Conservation (phyloP, 2,888 invertebrate genomes). For the Anagyrus pseudococci region DNA sequence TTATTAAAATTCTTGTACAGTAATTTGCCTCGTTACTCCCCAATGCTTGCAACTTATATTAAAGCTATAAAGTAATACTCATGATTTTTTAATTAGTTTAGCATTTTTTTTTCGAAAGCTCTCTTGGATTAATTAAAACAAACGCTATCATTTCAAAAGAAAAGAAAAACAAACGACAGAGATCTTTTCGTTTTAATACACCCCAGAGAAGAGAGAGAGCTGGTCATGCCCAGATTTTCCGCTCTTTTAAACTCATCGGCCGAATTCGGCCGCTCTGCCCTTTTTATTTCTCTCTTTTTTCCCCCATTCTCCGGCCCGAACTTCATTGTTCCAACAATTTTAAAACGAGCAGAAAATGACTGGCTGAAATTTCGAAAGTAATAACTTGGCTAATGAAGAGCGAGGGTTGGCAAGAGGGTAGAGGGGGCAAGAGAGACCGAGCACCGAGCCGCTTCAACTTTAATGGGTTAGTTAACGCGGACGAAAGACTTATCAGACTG, state of each 20-base stretch:
- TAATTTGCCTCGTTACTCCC: no score
- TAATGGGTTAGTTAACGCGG: conserved; percentile 54
- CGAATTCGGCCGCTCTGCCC: neutral
- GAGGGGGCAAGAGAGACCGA: no score
- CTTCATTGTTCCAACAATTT: conserved; percentile 20
- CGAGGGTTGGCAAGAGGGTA: no score
- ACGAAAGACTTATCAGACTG: conserved; percentile 47
- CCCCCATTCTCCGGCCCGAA: neutral
- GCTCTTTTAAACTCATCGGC: neutral
- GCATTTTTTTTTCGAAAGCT: neutral
- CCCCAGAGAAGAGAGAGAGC: neutral
- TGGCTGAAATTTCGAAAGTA: conserved; percentile 28
- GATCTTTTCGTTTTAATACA: neutral
- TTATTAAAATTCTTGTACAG: no score
- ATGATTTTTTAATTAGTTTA: no score
- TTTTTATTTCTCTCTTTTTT: neutral
- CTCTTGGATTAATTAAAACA: neutral
- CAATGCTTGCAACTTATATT: no score
- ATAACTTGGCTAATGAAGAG: conserved; percentile 44
- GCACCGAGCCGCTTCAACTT: conserved; percentile 49
- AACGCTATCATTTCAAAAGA: neutral
- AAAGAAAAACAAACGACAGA: neutral
- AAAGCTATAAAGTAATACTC: no score
- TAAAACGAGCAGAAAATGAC: conserved; percentile 7
- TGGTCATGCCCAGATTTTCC: neutral